A percentile compares a stretch with the other conserved stretches of the same genome.
These are phyloP conservation scores for Ormyrus pomaceus DNA, from an alignment of 2,888 invertebrate species.

Conservation along the genomic window DNA sequence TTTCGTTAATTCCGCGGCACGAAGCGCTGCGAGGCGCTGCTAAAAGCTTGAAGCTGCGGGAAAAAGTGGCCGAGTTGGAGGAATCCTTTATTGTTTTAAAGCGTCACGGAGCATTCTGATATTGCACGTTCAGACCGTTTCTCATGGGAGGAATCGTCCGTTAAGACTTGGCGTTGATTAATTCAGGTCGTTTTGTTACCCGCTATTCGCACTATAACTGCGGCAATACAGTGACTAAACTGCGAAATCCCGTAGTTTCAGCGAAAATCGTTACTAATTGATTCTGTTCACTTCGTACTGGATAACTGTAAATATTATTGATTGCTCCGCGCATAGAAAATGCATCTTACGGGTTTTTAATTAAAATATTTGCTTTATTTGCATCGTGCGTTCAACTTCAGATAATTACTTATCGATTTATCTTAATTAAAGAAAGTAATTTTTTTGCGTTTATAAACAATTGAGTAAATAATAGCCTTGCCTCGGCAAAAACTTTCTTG, in stretches of 20 bases:
- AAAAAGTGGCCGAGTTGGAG: no score
- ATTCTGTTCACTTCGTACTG: background rate
- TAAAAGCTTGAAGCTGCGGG: no score
- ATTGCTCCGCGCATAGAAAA: background rate
- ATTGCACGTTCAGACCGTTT: background rate
- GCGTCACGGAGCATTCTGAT: no score
- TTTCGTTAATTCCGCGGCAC: constrained; percentile 30
- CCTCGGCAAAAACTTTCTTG: no score
- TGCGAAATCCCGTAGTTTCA: constrained; percentile 11
- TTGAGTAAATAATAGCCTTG: no score
- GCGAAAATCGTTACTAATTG: background rate
- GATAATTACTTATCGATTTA: no score
- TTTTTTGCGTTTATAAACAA: no score
- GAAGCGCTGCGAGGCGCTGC: background rate
- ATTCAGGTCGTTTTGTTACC: constrained; percentile 1
- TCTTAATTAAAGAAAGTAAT: no score
- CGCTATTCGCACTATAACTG: background rate
- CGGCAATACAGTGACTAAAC: background rate
- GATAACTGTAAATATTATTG: background rate
- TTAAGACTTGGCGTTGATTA: constrained; percentile 15
- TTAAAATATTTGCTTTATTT: no score
- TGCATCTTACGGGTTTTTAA: no score
- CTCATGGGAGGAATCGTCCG: background rate
- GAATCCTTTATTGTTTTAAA: constrained; percentile 18
- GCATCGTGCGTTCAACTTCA: no score